Conservation (phyloP, 2,113 vertebrate genomes). For the Lepus timidus region DNA sequence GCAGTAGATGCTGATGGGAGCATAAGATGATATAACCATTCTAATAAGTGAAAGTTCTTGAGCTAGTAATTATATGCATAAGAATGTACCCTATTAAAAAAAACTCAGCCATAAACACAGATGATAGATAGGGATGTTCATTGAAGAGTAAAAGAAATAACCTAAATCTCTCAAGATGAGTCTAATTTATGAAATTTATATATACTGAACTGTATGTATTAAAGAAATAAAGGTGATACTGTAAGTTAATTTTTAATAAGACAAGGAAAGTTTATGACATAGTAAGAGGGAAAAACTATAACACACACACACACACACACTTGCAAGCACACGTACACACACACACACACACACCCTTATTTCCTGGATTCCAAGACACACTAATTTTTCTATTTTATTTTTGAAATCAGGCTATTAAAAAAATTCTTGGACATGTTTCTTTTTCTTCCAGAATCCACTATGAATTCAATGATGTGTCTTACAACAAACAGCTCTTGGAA, state of each 20-base stretch:
- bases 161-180: conserved; percentile 17
- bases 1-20: neutral
- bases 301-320: neutral
- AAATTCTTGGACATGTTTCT: conserved; percentile 23
- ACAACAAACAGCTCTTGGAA: neutral
- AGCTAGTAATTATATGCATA: neutral
- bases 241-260: conserved; percentile 41
- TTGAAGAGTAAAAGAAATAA: conserved; percentile 32
- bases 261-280: neutral
- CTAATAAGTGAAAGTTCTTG: neutral
- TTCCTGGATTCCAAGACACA: conserved; percentile 30
- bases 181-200: conserved; percentile 34
- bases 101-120: conserved; percentile 26
- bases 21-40: neutral
- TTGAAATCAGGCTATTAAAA: conserved; percentile 11
- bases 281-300: neutral
- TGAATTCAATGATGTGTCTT: neutral
- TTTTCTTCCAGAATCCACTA: neutral
- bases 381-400: conserved; percentile 37
- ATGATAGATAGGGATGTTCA: neutral
- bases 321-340: neutral
- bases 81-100: neutral
- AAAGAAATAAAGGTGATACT: conserved; percentile 52
- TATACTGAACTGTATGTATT: neutral
- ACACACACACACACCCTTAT: neutral